Evolutionary conservation across 2,888 invertebrate species (phyloP).

Genomic region (Agrotis exclamationis): DNA sequence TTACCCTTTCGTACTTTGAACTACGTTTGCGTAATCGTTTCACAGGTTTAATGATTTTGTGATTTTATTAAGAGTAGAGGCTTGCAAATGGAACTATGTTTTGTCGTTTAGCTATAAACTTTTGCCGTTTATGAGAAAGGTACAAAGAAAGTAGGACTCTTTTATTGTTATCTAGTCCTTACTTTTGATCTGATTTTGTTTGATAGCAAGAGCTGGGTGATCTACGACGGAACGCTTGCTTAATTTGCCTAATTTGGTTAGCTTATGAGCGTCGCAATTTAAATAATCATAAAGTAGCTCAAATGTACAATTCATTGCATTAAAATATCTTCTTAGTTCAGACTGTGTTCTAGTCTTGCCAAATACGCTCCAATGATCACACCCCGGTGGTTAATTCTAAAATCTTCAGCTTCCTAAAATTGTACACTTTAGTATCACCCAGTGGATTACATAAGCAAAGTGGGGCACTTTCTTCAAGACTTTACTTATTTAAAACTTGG

Average conservation of each 20-base stretch:
- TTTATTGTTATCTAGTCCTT: not conserved
- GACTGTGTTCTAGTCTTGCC: conserved; percentile 7
- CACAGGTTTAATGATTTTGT: conserved; percentile 70
- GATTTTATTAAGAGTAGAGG: conserved; percentile 31
- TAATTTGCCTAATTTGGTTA: no score
- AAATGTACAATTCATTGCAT: no score
- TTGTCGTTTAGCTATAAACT: conserved; percentile 1
- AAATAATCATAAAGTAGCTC: no score
- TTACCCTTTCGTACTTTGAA: conserved; percentile 82
- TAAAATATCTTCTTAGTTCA: no score
- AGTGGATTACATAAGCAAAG: conserved; percentile 25
- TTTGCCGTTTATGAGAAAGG: not conserved
- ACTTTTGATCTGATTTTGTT: no score
- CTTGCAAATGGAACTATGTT: conserved; percentile 6
- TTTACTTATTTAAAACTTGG: conserved; percentile 29
- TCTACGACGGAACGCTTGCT: no score
- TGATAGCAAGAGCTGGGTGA: no score
- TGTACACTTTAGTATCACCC: conserved; percentile 36
- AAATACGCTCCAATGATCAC: conserved; percentile 21
- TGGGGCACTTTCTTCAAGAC: conserved; percentile 11
- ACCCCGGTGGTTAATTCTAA: conserved; percentile 35
- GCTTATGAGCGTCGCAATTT: no score
- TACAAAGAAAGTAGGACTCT: not conserved
- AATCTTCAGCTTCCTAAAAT: conserved; percentile 38
- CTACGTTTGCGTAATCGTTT: conserved; percentile 77